A percentile compares a stretch with the other conserved stretches of the same genome.
phyloP scores from a whole-genome alignment of 2,888 invertebrate species.

The Cataglyphis rosenhaueri region DNA sequence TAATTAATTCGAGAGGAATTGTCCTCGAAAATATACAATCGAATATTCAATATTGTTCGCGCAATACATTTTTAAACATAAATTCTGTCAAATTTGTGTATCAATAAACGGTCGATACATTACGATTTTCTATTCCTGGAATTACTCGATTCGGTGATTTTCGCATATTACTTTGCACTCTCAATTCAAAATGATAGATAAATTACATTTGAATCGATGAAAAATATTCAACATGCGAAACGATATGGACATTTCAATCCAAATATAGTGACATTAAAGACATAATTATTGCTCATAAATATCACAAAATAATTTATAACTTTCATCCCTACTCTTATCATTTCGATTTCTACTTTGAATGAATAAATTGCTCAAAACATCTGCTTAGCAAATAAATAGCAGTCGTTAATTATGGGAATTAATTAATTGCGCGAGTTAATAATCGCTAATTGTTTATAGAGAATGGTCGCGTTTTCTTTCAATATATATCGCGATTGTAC shows the following conservation, averaged over 20 bases:
- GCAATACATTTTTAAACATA: not conserved
- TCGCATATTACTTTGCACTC: not conserved
- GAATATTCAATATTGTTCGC: constrained; percentile 5
- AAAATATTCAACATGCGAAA: not conserved
- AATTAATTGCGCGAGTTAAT: not conserved
- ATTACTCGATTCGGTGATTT: not conserved
- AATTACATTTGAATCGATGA: not conserved
- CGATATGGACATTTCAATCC: not conserved
- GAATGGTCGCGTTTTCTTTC: not conserved
- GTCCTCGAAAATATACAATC: not conserved
- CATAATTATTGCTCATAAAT: not conserved
- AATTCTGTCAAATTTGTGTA: not conserved
- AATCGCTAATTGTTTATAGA: constrained; percentile 1
- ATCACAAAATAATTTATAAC: not conserved
- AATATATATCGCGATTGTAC: not conserved
- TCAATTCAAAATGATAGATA: not conserved
- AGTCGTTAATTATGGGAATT: not conserved
- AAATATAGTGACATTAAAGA: not conserved
- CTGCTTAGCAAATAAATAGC: not conserved
- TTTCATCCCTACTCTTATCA: not conserved
- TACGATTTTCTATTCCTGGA: not conserved
- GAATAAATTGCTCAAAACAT: not conserved
- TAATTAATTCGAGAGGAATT: not conserved
- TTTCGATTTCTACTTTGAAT: not conserved
- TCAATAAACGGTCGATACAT: not conserved